phyloP scores from a whole-genome alignment of 2,888 invertebrate species.

The Agrotis puta region DNA sequence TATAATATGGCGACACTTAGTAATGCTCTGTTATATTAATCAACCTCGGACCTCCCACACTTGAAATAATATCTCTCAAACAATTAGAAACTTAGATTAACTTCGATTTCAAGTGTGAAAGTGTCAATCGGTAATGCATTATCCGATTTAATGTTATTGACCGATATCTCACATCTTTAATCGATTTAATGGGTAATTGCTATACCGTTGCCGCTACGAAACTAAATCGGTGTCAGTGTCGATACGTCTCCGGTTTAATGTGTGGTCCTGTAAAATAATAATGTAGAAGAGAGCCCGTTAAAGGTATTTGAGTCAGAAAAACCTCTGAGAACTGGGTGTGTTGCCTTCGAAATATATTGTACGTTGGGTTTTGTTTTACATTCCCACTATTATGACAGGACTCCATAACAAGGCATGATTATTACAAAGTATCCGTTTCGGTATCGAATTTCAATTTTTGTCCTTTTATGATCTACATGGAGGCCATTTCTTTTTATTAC shows the following conservation, averaged over 20 bases:
- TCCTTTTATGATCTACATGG: slow-evolving; percentile 71
- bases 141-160: slow-evolving; percentile 78
- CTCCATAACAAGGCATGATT: slow-evolving; percentile 81
- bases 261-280: slow-evolving; percentile 75
- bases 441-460: slow-evolving; percentile 74
- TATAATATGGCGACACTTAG: slow-evolving; percentile 40
- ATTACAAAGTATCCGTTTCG: slow-evolving; percentile 77
- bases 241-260: slow-evolving; percentile 74
- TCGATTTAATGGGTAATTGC: slow-evolving; percentile 79
- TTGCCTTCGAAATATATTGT: slow-evolving; percentile 55
- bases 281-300: slow-evolving; percentile 68
- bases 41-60: slow-evolving; percentile 61
- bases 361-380: slow-evolving; percentile 69
- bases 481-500: slow-evolving; percentile 55
- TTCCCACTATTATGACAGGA: slow-evolving; percentile 80
- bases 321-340: slow-evolving; percentile 52
- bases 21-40: slow-evolving; percentile 54
- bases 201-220: slow-evolving; percentile 75
- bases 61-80: slow-evolving; percentile 57
- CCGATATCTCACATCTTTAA: slow-evolving; percentile 78
- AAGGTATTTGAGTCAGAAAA: slow-evolving; percentile 57
- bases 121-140: slow-evolving; percentile 79
- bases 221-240: slow-evolving; percentile 76
- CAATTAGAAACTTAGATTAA: slow-evolving; percentile 69
- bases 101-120: slow-evolving; percentile 66